Evolutionary conservation across 1,140 invertebrate species (phyloP).

Genomic region (Panonychus citri): DNA sequence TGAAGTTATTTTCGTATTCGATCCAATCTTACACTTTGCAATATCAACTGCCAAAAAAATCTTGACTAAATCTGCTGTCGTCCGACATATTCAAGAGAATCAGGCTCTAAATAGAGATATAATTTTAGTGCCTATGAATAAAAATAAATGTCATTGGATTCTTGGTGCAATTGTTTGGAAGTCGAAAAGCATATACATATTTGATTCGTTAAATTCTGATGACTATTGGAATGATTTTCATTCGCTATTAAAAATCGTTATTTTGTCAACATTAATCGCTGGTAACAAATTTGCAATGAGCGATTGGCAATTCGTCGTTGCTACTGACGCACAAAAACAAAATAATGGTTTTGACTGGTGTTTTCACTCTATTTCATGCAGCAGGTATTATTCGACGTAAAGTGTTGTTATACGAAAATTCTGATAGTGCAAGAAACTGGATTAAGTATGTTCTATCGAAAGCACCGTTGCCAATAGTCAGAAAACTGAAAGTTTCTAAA

Average conservation of each 20-base stretch:
- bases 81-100: not conserved
- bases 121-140: not conserved
- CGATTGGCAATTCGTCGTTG: not conserved
- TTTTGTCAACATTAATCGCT: not conserved
- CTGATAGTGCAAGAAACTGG: too few relatives aligned
- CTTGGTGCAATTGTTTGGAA: not conserved
- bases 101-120: not conserved
- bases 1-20: not conserved
- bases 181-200: not conserved
- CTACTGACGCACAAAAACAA: not conserved
- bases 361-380: not conserved
- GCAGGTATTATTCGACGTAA: not conserved
- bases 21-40: not conserved
- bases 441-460: too few relatives aligned
- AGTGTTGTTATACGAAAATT: too few relatives aligned
- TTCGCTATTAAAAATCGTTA: not conserved
- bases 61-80: not conserved
- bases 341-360: not conserved
- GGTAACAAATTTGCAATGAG: not conserved
- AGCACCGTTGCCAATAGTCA: too few relatives aligned
- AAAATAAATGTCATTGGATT: not conserved
- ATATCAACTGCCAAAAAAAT: not conserved
- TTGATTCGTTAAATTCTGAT: not conserved
- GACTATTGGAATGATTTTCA: not conserved
- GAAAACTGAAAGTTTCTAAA: too few relatives aligned